Base-by-base conservation (phyloP, 2,888 invertebrate species). In the Orthosia incerta region DNA sequence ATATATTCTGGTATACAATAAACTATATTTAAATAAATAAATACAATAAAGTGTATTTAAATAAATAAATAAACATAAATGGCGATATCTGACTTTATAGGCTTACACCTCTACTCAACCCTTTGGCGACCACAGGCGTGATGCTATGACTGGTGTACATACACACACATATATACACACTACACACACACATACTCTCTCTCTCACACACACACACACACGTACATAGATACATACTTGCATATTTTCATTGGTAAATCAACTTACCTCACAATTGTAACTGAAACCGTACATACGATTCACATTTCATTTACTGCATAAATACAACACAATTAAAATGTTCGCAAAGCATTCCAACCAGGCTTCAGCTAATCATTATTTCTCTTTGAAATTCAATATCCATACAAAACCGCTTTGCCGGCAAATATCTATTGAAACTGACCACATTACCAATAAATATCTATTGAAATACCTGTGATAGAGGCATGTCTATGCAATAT, bases 351-450 rank as follows among this genome's bases (percentile, higher is more conserved):
- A 46, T 68, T 69, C 16, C 18, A 20, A 65, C 3, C n/a, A 3
- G 23, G 45, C n/a, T 76, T 45, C 15, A 12, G 26, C 50, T 76
- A n/a, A 39, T 51, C 20, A 64, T 5, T n/a, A 72, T 16, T 53
- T 46, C 20, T 20, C 26, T 74, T n/a, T 74, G 69, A 50, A 20
- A 45, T 76, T 76, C 45, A 76, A 50, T 48, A 76, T 45, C 50
- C 20, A 26, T 0, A 26, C 53, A n/a, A 3, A 74, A 20, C 66
- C 48, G 15, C 18, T 76, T 53, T 23, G 2, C 53, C 12, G 48
- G n/a, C 48, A 76, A 73, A 76, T 26, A 20, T 26, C 46, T 48
- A 20, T 62, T 45, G 13, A 61, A 65, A 65, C 16, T 3, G 7
- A 20, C 65, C 48, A 15, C 15, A 55, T 53, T 31, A 7, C 31